Conservation (phyloP, 2,797 vertebrate species). For the Australoheros facetus region DNA sequence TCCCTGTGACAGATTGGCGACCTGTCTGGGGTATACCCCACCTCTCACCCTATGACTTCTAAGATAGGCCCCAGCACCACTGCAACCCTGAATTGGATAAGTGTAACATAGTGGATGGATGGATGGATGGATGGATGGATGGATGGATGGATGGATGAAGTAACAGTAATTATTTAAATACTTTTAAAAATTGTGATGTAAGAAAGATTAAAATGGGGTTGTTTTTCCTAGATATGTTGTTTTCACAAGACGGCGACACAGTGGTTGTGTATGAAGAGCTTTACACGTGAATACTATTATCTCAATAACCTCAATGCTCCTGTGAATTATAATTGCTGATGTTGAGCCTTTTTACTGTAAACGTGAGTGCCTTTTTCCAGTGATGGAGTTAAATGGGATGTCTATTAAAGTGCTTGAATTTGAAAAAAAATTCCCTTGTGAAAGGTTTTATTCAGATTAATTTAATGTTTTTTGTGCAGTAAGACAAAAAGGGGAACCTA, state of each 20-base stretch:
- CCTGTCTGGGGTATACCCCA: background rate
- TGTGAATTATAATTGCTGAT: slow-evolving; percentile 1
- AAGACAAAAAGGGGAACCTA: background rate
- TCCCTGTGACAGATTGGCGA: background rate
- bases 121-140: background rate
- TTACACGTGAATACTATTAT: background rate
- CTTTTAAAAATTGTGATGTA: background rate
- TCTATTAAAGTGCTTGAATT: slow-evolving; percentile 48
- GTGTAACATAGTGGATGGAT: background rate
- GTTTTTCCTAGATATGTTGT: background rate
- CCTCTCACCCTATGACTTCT: background rate
- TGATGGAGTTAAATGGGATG: background rate
- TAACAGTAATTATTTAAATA: background rate
- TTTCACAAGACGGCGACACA: background rate
- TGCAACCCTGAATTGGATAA: background rate
- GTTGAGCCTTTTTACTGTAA: slow-evolving; percentile 24
- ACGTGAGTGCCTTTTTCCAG: slow-evolving; percentile 21
- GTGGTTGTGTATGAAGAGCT: background rate
- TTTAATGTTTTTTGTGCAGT: background rate
- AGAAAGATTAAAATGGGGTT: background rate
- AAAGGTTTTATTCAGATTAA: slow-evolving; percentile 12
- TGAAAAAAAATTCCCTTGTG: background rate
- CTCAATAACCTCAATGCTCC: background rate
- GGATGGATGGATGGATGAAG: background rate
- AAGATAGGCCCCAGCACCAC: background rate